A percentile compares a stretch with the other conserved stretches of the same genome.
These are phyloP conservation scores for Netelia inedita DNA, from an alignment of 2,888 invertebrate species.

Conservation along the genomic window DNA sequence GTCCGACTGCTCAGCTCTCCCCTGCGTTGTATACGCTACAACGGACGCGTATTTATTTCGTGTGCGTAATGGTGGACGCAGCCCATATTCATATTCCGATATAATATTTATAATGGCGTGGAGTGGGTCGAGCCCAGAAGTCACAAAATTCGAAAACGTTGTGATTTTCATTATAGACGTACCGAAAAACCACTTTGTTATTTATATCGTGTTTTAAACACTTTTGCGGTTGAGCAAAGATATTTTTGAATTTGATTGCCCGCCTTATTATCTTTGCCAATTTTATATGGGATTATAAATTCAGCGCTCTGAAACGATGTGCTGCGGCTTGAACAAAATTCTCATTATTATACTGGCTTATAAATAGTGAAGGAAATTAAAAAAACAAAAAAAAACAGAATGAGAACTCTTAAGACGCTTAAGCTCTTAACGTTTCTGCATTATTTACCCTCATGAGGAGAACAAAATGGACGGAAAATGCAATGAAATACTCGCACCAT, in stretches of 20 bases:
- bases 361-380: background rate
- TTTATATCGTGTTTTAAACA: background rate
- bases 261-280: background rate
- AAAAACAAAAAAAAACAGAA: too few relatives aligned
- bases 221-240: background rate
- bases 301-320: too few relatives aligned
- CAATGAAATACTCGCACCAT: too few relatives aligned
- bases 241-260: background rate
- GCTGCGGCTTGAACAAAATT: too few relatives aligned
- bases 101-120: constrained; percentile 9
- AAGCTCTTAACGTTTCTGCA: background rate
- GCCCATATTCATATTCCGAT: constrained; percentile 11
- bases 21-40: background rate
- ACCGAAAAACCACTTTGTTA: background rate
- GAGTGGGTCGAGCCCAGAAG: background rate
- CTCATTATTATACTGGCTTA: background rate
- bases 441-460: background rate
- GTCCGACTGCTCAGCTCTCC: background rate
- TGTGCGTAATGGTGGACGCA: constrained; percentile 12
- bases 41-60: constrained; percentile 44
- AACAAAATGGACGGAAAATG: background rate
- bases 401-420: background rate
- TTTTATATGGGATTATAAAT: background rate
- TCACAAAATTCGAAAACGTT: background rate
- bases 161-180: background rate